These are phyloP conservation scores for Tapirus terrestris DNA, from an alignment of 2,113 vertebrate species.

Conservation along the genomic window DNA sequence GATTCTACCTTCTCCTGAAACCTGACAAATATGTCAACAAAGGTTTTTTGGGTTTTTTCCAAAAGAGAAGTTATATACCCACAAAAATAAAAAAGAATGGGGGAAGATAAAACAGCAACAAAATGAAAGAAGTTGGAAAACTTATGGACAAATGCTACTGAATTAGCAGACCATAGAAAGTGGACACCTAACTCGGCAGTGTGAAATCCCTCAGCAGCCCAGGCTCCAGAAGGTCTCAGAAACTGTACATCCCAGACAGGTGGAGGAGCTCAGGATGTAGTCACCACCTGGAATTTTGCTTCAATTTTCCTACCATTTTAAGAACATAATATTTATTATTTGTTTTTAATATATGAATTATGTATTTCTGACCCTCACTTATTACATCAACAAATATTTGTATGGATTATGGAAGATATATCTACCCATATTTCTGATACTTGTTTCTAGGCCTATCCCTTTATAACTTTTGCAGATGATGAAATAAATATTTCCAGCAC, in stretches of 20 bases:
- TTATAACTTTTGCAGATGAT: background rate
- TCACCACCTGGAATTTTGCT: background rate
- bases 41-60: background rate
- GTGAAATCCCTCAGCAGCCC: background rate
- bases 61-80: background rate
- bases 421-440: background rate
- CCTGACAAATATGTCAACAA: background rate
- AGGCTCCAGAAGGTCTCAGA: background rate
- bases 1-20: background rate
- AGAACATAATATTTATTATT: background rate
- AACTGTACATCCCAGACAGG: background rate
- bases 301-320: background rate
- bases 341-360: background rate
- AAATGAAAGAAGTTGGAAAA: background rate
- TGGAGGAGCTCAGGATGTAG: background rate
- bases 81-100: background rate
- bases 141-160: background rate
- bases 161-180: background rate
- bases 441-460: background rate
- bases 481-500: background rate
- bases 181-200: accelerated
- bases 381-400: background rate
- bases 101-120: background rate
- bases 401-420: background rate
- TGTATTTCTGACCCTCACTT: background rate